Evolutionary conservation across 2,113 vertebrate species (phyloP), one percentile per base, ranked within the genome.

Genomic region (Callocephalon fimbriatum): DNA sequence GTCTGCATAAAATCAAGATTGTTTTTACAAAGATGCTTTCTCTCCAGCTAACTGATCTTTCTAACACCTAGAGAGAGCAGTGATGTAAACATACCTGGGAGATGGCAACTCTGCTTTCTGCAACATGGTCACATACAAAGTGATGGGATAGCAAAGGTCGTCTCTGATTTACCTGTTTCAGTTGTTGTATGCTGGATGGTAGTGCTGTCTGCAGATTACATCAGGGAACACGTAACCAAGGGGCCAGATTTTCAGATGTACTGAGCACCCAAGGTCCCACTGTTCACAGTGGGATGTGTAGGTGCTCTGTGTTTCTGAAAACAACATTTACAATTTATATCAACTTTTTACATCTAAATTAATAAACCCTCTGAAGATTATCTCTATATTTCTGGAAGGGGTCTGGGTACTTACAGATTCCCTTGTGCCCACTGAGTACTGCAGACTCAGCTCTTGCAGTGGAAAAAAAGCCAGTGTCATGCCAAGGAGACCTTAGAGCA

Each of bases 101-200:
- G 18, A 66, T 29, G 20, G 44, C 37, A 86, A 15, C 42, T 54
- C 35, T n/a, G 38, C 40, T 81, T 62, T 45, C 50, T 86, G 47
- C 67, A 4, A 7, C 0, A 0, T 13, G 47, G 47, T 72, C 90
- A 42, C 21, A 2, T 5, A 17, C 22, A 76, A 31, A 95, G 54
- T 7, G 4, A 10, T 35, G 51, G 37, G 51, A 70, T 1, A 68
- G 38, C n/a, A 50, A 53, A 85, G 13, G n/a, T 7, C n/a, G 62
- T 47, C 86, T 44, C 14, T 6, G 17, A 35, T 79, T 63, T 74
- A 32, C 40, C n/a, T 7, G 7, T 38, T 63, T 31, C 54, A 9
- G 0, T 2, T 20, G 15, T 3, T 42, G 7, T 31, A 3, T 4
- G 54, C 31, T 62, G 45, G 45, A 16, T 19, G 23, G 29, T 1